Conservation (phyloP, 1,140 invertebrate genomes). For the Polyergus mexicanus region DNA sequence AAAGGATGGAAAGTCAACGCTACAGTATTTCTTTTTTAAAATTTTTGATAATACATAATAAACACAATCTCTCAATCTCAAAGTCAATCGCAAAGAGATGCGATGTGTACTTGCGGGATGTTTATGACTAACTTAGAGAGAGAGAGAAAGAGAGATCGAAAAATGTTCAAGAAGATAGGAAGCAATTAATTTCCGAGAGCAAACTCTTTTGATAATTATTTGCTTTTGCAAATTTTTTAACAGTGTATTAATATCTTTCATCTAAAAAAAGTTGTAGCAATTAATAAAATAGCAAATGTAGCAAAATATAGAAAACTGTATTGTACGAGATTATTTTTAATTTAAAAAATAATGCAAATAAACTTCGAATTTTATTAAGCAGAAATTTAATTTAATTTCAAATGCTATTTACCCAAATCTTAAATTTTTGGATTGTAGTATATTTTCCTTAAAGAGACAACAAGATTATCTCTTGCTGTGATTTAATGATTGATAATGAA, state of each 20-base stretch:
- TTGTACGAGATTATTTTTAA: background rate
- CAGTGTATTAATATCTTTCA: no score
- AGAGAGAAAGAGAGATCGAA: background rate
- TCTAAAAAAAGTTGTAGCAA: background rate
- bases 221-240: background rate
- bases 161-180: background rate
- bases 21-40: background rate
- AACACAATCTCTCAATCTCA: background rate
- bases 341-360: background rate
- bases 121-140: background rate
- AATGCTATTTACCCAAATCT: no score
- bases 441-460: background rate
- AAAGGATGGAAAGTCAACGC: background rate
- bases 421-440: background rate
- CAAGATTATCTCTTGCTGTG: background rate
- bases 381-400: background rate
- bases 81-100: background rate
- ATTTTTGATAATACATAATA: background rate
- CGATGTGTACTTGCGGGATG: background rate
- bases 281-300: constrained; percentile 19
- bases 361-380: background rate
- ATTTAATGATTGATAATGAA: background rate
- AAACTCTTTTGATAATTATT: background rate
- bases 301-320: constrained; percentile 1
- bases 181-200: background rate